Evolutionary conservation across 2,888 invertebrate species (phyloP), one percentile per base, ranked within the genome.

Genomic region (Cyrtodaria siliqua): DNA sequence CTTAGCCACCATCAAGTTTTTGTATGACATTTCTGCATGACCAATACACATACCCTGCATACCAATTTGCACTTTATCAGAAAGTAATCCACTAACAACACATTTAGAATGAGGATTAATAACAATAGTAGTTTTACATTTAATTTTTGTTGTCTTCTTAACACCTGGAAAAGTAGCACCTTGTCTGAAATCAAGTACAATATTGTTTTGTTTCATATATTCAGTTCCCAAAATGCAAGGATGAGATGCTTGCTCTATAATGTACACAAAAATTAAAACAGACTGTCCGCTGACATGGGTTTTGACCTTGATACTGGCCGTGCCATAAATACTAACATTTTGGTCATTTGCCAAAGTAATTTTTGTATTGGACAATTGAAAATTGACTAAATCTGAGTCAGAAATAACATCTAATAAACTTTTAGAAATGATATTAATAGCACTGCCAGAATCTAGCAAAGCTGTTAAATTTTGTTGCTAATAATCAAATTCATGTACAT

Each of bases 1-100:
- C 27, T 63, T 74, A 12, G 68, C 42, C 33, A 74, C 68, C 29
- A 68, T 26, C 20, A 63, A 57, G 12, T 62, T 67, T 33, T 74
- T 68, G 27, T 62, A 4, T 52, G 60, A 24, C 38, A 73, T 29
- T 23, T 73, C 67, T 42, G 62, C 12, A 27, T 73, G 73, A 33
- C 62, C 57, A 26, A 44, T 2, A 33, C 53, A 56, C 1, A 67
- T 20, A n/a, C 68, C 62, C 52, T 73, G 73, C 61, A 56, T 61
- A 23, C 68, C 73, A 26, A 57, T 29, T 23, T 44, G 29, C 1
- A 68, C 20, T 38, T 44, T 20, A 27, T 42, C 49, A 47, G 38
- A 24, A 1, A 73, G 62, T 38, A 33, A 26, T 33, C 73, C 67
- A 14, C 18, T n/a, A 14, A 67, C 24, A 47, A 67, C 38, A 50